phyloP scores from a whole-genome alignment of 2,113 vertebrate species.

The Ictalurus punctatus region DNA sequence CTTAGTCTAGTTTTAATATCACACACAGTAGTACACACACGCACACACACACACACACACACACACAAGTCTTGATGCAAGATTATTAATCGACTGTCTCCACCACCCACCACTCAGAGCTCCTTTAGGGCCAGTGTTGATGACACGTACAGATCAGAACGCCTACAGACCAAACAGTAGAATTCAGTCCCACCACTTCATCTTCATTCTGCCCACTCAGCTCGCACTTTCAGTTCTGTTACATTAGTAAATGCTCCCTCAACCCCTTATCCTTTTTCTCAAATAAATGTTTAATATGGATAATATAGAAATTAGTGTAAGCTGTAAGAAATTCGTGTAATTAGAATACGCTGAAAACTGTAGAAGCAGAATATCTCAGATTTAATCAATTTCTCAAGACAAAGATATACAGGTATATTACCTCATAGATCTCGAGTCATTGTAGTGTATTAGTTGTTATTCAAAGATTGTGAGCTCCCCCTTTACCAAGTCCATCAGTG shows the following conservation, averaged over 20 bases:
- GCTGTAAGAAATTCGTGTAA: neutral
- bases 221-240: neutral
- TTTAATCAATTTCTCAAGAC: neutral
- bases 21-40: too few relatives aligned
- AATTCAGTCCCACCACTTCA: conserved; percentile 29
- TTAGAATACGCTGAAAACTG: neutral
- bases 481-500: neutral
- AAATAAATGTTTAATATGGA: neutral
- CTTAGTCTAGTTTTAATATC: too few relatives aligned
- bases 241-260: conserved; percentile 38
- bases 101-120: conserved; percentile 45
- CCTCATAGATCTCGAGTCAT: neutral
- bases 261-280: neutral
- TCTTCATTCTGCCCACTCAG: conserved; percentile 39
- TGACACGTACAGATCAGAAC: conserved; percentile 54
- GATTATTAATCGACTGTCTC: conserved; percentile 53
- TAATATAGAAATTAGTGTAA: neutral
- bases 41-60: neutral
- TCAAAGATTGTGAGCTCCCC: neutral
- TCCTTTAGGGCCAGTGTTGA: conserved; percentile 45
- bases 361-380: neutral
- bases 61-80: conserved; percentile 7
- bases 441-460: neutral
- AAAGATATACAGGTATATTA: neutral
- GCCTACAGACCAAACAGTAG: conserved; percentile 48